Conservation (phyloP, 2,888 invertebrate species). For the Acronicta psi region DNA sequence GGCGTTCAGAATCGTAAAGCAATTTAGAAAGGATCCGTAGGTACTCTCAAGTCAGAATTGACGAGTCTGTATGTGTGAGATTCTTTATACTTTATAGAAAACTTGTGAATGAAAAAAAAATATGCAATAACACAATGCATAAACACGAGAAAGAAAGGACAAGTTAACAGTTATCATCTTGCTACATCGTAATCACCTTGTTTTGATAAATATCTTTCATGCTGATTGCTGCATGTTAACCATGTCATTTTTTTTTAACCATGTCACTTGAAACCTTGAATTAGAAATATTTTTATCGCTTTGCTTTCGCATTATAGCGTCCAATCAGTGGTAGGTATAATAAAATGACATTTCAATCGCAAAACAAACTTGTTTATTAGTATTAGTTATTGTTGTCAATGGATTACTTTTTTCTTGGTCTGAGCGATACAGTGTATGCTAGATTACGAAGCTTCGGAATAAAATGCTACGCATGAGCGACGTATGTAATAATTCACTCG, state of each 20-base stretch:
- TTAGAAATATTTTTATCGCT: constrained; percentile 27
- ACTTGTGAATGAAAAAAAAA: too few species aligned
- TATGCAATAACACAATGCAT: too few species aligned
- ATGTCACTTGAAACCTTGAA: too few species aligned
- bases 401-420: too few species aligned
- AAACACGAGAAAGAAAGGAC: too few species aligned
- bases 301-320: constrained; percentile 34
- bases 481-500: constrained; percentile 49
- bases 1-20: constrained; percentile 22
- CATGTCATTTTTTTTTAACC: too few species aligned
- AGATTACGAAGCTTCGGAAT: constrained; percentile 37
- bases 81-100: too few species aligned
- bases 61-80: background rate
- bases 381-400: constrained; percentile 19
- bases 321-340: constrained; percentile 35
- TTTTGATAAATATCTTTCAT: too few species aligned
- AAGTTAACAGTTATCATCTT: too few species aligned
- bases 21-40: constrained; percentile 30
- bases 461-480: constrained; percentile 48
- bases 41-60: constrained; percentile 24
- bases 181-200: too few species aligned
- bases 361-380: constrained; percentile 41
- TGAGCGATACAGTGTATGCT: constrained; percentile 21
- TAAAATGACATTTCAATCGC: constrained; percentile 45
- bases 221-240: too few species aligned